Base-by-base conservation (phyloP, 2,888 invertebrate species). In the Hanleya hanleyi region DNA sequence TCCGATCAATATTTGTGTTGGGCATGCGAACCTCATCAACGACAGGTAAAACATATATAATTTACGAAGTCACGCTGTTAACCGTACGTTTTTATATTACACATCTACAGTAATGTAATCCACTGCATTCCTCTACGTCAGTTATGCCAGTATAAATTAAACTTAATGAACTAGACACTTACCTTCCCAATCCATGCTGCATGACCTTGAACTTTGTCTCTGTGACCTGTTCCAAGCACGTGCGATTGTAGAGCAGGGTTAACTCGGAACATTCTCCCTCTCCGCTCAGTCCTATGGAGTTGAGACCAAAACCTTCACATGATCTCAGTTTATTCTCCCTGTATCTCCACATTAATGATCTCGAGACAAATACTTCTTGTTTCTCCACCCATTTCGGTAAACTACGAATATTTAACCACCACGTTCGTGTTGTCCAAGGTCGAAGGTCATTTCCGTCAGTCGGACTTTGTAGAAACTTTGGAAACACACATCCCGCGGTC, bases 381-480 rank as follows among this genome's bases (percentile, higher is more conserved):
- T 82, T 85, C 72, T 86, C 83, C 18, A 80, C 77, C 77, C 81
- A 81, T 62, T 82, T 81, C 2, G 84, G 84, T 29, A 78, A 77
- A 61, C 84, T 78, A 7, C 84, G 78, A 6, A 86, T 76, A 64
- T 83, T 81, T 5, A 85, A 78, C 84, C 85, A 85, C 81, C 82
- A 82, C 36, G 81, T 83, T 22, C 79, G 77, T 6, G 86, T 86
- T 35, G 78, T 81, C 86, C 86, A 86, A 0, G 85, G 82, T 70
- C 78, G 74, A 0, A 83, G 78, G 9, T 77, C 76, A n/a, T 64
- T 64, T n/a, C 22, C 37, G 35, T 79, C 77, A n/a, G 73, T 65
- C 0, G 83, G 79, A 69, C 83, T 84, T 72, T 84, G 85, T 7
- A 84, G 76, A 70, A 81, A 85, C 7, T 83, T 77, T 0, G 86